Evolutionary conservation across 2,113 vertebrate species (phyloP).

Genomic region (Pomatorhinus ruficollis): DNA sequence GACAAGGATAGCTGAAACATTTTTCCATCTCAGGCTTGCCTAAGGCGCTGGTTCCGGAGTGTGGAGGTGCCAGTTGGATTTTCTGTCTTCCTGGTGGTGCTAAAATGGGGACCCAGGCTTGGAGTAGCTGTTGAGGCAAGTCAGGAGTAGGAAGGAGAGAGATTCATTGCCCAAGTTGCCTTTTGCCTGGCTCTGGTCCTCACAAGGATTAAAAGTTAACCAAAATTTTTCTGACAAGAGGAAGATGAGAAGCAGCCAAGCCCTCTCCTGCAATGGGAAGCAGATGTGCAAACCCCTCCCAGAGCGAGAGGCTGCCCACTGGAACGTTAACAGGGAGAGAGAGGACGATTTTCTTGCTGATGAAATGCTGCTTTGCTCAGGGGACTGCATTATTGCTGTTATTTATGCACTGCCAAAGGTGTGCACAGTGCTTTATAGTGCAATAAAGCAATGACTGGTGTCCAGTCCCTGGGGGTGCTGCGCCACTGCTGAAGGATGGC

Average conservation of each 20-base stretch:
- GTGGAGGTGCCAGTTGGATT: not conserved
- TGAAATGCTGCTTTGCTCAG: constrained; percentile 40
- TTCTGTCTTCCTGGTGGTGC: not conserved
- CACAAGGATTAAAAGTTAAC: not conserved
- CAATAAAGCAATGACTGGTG: not conserved
- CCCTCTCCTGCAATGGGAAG: not conserved
- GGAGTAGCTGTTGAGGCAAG: not conserved
- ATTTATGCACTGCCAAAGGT: constrained; percentile 33
- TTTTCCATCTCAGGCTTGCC: not conserved
- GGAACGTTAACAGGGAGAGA: not conserved
- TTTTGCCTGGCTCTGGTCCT: not conserved
- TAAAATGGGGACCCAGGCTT: not conserved
- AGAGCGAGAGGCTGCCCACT: not conserved
- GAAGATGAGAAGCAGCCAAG: not conserved
- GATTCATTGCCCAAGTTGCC: not conserved
- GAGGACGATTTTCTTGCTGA: not conserved
- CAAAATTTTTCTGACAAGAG: not conserved
- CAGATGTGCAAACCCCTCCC: not conserved
- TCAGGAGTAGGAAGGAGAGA: not conserved
- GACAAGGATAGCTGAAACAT: not conserved
- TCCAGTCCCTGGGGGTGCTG: not conserved
- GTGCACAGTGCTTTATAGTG: constrained; percentile 9
- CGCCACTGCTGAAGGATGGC: not conserved
- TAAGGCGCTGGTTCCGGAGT: not conserved
- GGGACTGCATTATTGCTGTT: constrained; percentile 33